Base-by-base conservation (phyloP, 2,888 invertebrate species). In the Synergus laeviventris region DNA sequence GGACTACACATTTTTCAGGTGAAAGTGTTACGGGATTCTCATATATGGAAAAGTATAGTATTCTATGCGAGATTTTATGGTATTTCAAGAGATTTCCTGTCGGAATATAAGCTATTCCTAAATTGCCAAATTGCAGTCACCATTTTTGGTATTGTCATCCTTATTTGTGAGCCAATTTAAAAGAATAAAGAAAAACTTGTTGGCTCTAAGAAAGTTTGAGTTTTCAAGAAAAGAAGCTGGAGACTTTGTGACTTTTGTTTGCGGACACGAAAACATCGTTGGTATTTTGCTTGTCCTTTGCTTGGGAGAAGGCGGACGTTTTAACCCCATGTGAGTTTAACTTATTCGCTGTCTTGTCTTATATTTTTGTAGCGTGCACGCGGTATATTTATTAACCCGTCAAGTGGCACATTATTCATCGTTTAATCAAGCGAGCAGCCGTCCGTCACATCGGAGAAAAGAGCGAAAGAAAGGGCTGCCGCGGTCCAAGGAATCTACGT, bases 321-420 rank as follows among this genome's bases (percentile, higher is more conserved):
- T 62, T 39, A 60, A 39, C 38, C n/a, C 18, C 62, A 39, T 45
- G 42, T 45, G 66, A 66, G 31, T 77, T 74, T 64, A 64, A 73
- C 78, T 79, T 79, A 76, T 79, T 78, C 79, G 76, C 78, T 74
- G 78, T 73, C 78, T 76, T 76, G 78, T 79, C 79, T 79, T 77
- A 74, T 76, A 79, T 78, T 78, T 77, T 78, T 76, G 78, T 76
- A 59, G 18, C 56, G 42, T 66, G 66, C 66, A 66, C 75, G 79
- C 73, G 79, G 77, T 81, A 78, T 84, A 84, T 85, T 85, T 85
- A 85, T 85, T 85, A 83, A 85, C 84, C 85, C 84, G 83, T 84
- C 85, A 84, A 84, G 82, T 83, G 84, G 83, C 83, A 83, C 81
- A 83, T 84, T 84, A 85, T 85, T 84, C 85, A 85, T 85, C 85